Percentiles rank a stretch among this genome's conserved stretches.
Evolutionary conservation across 2,888 invertebrate genomes (phyloP).

Genomic region (Galerucella nymphaeae): DNA sequence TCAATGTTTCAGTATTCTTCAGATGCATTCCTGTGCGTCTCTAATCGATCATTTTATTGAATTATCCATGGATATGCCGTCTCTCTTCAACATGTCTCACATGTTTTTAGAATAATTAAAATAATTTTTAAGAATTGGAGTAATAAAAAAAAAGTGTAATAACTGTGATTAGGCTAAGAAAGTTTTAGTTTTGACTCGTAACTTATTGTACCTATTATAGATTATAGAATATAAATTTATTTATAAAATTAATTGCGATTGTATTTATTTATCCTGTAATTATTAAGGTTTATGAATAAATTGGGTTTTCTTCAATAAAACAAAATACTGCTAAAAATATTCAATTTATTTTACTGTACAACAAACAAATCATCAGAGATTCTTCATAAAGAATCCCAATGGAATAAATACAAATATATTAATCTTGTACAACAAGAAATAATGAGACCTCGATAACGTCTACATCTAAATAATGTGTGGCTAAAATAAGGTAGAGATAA

Average conservation of each 20-base stretch:
- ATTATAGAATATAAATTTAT: constrained; percentile 30
- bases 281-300: too few species aligned
- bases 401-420: constrained; percentile 29
- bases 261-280: not conserved
- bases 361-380: constrained; percentile 41
- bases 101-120: constrained; percentile 16
- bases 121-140: constrained; percentile 17
- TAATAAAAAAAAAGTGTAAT: constrained; percentile 9
- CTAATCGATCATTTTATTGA: constrained; percentile 28
- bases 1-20: constrained; percentile 50
- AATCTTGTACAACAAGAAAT: constrained; percentile 45
- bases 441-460: constrained; percentile 34
- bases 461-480: not conserved
- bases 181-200: constrained; percentile 28
- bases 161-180: constrained; percentile 35
- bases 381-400: constrained; percentile 34
- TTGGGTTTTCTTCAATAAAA: not conserved
- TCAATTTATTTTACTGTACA: constrained; percentile 47
- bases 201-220: constrained; percentile 22
- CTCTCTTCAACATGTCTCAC: constrained; percentile 26
- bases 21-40: constrained; percentile 54
- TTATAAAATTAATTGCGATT: constrained; percentile 21
- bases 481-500: not conserved
- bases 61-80: constrained; percentile 32
- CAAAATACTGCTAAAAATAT: constrained; percentile 43